These are phyloP conservation scores for Anoplopoma fimbria DNA, from an alignment of 2,113 vertebrate species.

Conservation along the genomic window DNA sequence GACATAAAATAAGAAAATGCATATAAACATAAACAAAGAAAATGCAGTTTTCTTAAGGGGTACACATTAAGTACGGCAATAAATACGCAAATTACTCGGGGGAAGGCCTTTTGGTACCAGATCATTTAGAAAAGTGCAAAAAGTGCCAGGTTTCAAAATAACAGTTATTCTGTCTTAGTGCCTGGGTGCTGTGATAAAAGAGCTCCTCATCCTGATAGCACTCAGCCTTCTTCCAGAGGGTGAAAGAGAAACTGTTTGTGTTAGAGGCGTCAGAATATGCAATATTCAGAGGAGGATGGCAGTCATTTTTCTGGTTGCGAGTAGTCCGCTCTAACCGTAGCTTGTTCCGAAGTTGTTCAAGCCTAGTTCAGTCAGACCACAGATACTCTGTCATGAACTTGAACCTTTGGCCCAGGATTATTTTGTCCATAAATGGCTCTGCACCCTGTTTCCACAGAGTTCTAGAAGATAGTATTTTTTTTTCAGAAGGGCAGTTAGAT, in stretches of 20 bases:
- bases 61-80: constrained; percentile 16
- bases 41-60: background rate
- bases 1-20: background rate
- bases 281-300: background rate
- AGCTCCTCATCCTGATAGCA: constrained; percentile 25
- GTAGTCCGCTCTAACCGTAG: background rate
- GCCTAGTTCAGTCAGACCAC: background rate
- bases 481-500: constrained; percentile 1
- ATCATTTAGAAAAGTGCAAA: constrained; percentile 17
- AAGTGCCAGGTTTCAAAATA: constrained; percentile 45
- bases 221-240: constrained; percentile 7
- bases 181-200: constrained; percentile 39
- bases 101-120: background rate
- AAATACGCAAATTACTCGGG: constrained; percentile 2
- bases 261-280: constrained; percentile 36
- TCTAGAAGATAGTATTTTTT: constrained; percentile 15
- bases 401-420: constrained; percentile 6
- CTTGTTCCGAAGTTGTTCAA: background rate
- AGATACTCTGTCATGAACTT: background rate
- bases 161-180: constrained; percentile 19
- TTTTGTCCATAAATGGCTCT: constrained; percentile 18
- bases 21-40: background rate
- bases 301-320: constrained; percentile 3
- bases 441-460: constrained; percentile 1
- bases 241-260: background rate